phyloP scores from a whole-genome alignment of 1,140 invertebrate genomes.

The Eciton burchellii region DNA sequence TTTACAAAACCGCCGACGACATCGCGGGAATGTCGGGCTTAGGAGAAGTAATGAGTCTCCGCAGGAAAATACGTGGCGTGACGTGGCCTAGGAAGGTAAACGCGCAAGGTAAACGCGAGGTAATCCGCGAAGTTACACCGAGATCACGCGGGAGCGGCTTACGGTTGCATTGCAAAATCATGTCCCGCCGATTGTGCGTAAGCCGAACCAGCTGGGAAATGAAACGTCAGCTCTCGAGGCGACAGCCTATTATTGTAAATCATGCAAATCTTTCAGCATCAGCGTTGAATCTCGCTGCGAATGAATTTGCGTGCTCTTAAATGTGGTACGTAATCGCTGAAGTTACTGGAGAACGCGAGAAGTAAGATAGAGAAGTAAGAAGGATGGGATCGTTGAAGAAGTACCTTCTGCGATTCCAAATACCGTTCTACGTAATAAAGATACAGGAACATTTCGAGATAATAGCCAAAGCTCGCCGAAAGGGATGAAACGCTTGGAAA shows the following conservation, averaged over 20 bases:
- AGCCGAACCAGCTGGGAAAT: conserved; percentile 17
- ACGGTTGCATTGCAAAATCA: conserved; percentile 26
- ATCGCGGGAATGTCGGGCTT: conserved; percentile 22
- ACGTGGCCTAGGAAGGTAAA: conserved; percentile 47
- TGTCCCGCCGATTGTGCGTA: conserved; percentile 7
- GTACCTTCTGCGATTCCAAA: no score
- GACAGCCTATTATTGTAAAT: conserved; percentile 36
- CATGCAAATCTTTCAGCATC: background rate
- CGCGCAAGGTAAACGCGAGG: conserved; percentile 36
- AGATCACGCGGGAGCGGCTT: conserved; percentile 18
- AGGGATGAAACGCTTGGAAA: background rate
- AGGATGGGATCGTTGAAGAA: no score
- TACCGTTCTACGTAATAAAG: no score
- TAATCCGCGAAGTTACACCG: conserved; percentile 46
- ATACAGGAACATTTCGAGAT: no score
- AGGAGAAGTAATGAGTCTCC: conserved; percentile 45
- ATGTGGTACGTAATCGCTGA: no score
- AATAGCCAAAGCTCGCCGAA: background rate
- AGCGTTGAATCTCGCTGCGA: no score
- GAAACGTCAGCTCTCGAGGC: conserved; percentile 6
- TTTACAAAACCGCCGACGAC: conserved; percentile 42
- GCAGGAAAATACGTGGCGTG: conserved; percentile 52
- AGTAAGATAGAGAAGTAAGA: no score
- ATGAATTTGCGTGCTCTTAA: no score
- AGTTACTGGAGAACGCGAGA: no score